Evolutionary conservation across 2,888 invertebrate genomes (phyloP).

Genomic region (Archips xylosteana): DNA sequence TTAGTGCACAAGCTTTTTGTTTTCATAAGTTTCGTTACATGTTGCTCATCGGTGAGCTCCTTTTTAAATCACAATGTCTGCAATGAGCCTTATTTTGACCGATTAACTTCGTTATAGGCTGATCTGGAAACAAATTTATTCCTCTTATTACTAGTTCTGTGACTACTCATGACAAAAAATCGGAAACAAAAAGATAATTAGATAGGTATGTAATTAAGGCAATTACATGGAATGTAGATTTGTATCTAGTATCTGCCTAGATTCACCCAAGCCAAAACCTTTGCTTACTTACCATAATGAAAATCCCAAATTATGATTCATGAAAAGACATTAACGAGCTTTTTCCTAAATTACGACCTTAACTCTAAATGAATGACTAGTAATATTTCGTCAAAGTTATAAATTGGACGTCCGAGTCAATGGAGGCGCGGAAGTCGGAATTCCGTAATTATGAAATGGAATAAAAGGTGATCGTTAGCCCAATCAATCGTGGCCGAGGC

Average conservation of each 20-base stretch:
- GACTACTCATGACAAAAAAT: background rate
- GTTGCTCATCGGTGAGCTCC: no score
- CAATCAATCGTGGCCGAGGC: conserved; percentile 66
- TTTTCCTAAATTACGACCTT: conserved; percentile 56
- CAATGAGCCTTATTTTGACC: no score
- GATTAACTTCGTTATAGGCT: no score
- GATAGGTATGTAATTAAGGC: background rate
- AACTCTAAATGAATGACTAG: conserved; percentile 62
- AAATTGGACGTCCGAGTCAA: conserved; percentile 60
- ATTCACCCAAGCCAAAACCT: conserved; percentile 7
- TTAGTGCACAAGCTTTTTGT: no score
- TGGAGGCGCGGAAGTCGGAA: conserved; percentile 69
- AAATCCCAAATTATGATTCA: conserved; percentile 49
- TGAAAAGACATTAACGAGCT: conserved; percentile 52
- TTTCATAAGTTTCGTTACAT: no score
- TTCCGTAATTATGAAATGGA: conserved; percentile 76
- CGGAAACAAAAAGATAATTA: background rate
- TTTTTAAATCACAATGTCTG: no score
- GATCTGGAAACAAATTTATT: no score
- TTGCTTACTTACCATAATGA: conserved; percentile 45
- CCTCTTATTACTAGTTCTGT: no score
- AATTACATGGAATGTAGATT: background rate
- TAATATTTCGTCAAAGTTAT: conserved; percentile 68
- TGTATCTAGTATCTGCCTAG: background rate
- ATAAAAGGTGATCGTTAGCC: conserved; percentile 80